Conservation (phyloP, 2,888 invertebrate genomes). For the Scaptodrosophila latifasciaeformis region DNA sequence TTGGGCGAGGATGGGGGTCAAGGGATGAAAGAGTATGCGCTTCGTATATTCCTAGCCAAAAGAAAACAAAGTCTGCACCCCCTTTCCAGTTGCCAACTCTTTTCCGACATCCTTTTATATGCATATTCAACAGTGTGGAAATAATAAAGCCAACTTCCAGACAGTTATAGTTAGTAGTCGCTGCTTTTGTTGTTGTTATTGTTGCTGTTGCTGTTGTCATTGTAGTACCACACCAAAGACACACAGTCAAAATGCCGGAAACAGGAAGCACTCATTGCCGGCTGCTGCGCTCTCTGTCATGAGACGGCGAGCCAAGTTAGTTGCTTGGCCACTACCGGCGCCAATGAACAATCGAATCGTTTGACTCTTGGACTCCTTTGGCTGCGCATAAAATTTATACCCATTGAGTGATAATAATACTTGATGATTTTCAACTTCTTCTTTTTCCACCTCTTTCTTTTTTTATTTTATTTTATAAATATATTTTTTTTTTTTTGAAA, state of each 20-base stretch:
- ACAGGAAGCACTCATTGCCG: conserved; percentile 59
- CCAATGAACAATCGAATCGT: conserved; percentile 33
- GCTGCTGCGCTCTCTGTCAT: conserved; percentile 10
- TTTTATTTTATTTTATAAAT: no score
- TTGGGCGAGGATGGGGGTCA: neutral
- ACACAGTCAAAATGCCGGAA: conserved; percentile 50
- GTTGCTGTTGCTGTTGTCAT: no score
- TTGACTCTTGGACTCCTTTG: conserved; percentile 32
- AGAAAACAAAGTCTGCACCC: conserved; percentile 40
- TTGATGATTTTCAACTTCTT: conserved; percentile 18
- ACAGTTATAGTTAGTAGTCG: conserved; percentile 63
- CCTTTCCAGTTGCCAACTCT: neutral
- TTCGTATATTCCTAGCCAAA: conserved; percentile 42
- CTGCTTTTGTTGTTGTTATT: no score
- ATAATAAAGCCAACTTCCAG: conserved; percentile 67
- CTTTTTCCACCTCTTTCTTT: neutral
- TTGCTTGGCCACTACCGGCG: conserved; percentile 13
- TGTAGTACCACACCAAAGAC: conserved; percentile 49
- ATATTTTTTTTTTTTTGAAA: conserved; percentile 1
- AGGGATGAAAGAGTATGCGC: conserved; percentile 25
- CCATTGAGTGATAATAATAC: conserved; percentile 36
- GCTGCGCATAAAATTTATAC: conserved; percentile 38
- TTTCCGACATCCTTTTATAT: conserved; percentile 17
- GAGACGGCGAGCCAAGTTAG: neutral
- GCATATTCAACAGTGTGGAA: conserved; percentile 67